These are phyloP conservation scores for Dolichoris vasculosae DNA, from an alignment of 1,140 invertebrate genomes.

Conservation along the genomic window DNA sequence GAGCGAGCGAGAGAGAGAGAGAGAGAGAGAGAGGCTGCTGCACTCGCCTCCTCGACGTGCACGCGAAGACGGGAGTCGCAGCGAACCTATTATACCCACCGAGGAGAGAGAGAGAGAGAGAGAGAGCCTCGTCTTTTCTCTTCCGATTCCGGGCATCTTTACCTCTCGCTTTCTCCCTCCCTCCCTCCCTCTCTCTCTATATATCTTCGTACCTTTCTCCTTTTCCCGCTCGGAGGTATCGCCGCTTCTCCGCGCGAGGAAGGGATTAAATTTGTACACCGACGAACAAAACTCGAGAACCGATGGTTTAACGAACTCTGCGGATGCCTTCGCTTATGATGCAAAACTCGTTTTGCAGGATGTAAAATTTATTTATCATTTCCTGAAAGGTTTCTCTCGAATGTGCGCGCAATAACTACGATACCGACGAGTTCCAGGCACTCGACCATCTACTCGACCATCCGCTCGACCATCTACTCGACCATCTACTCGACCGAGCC, in stretches of 20 bases:
- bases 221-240: not conserved
- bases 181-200: not conserved
- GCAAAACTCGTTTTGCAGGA: conserved; percentile 13
- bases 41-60: not conserved
- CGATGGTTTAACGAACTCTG: conserved; percentile 19
- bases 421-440: not conserved
- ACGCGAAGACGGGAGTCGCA: not conserved
- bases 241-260: not conserved
- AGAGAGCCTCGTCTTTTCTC: not conserved
- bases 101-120: too few relatives aligned
- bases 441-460: not conserved
- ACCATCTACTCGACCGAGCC: too few relatives aligned
- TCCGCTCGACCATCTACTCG: too few relatives aligned
- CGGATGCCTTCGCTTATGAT: not conserved
- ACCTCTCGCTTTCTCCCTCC: conserved; percentile 4
- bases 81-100: conserved; percentile 8
- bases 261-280: not conserved
- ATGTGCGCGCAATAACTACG: not conserved
- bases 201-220: conserved; percentile 22
- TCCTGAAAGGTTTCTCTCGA: not conserved
- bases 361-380: conserved; percentile 3
- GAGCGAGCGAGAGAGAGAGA: not conserved
- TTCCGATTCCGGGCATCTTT: conserved; percentile 5
- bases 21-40: not conserved
- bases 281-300: not conserved